Percentiles rank a stretch among this genome's conserved stretches.
phyloP scores from a whole-genome alignment of 2,113 vertebrate species.

The Pteruthius melanotis region DNA sequence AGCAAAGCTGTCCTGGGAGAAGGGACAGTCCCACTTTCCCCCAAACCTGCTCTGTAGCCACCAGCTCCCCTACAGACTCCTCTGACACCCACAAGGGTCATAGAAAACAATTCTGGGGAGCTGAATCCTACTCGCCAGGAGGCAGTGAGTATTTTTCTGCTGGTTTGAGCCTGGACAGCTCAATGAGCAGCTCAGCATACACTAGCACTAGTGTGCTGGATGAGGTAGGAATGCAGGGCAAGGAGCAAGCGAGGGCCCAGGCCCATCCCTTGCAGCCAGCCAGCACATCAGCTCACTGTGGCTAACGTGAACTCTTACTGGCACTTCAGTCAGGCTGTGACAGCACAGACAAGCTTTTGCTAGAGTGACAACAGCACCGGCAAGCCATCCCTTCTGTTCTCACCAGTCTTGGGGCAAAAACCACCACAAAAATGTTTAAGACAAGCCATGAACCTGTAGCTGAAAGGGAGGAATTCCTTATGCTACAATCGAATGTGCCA shows the following conservation, averaged over 20 bases:
- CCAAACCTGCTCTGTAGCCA: not conserved
- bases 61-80: not conserved
- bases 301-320: not conserved
- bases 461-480: not conserved
- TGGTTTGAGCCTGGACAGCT: not conserved
- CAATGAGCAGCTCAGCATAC: not conserved
- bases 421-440: not conserved
- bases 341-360: not conserved
- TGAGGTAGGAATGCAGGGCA: not conserved
- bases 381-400: not conserved
- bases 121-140: not conserved
- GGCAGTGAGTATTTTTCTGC: not conserved
- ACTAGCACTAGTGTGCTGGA: not conserved
- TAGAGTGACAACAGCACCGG: not conserved
- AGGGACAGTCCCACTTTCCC: not conserved
- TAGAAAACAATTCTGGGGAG: not conserved
- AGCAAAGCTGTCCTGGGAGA: not conserved
- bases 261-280: not conserved
- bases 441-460: not conserved
- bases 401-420: not conserved
- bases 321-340: accelerated
- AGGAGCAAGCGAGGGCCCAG: not conserved
- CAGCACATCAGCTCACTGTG: not conserved
- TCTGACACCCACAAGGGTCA: not conserved
- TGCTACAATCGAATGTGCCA: not conserved